Conservation (phyloP, 2,888 invertebrate genomes). For the Acanthacorydalis orientalis region DNA sequence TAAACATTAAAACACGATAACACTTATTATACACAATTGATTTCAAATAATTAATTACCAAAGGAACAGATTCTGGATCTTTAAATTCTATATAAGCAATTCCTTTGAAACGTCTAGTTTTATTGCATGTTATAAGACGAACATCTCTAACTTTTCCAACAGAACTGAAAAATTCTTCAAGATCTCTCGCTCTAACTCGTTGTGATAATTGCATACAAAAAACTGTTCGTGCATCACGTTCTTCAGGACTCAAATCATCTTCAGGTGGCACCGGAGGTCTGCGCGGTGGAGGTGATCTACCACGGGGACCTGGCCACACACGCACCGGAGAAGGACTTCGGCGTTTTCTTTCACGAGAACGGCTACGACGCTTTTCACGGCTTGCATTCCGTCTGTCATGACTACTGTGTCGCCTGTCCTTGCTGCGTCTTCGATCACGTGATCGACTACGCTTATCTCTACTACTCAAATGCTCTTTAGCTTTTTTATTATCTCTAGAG, state of each 20-base stretch:
- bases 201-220: slow-evolving; percentile 98
- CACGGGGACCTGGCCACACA: slow-evolving; percentile 16
- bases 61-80: slow-evolving; percentile 91
- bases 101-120: slow-evolving; percentile 95
- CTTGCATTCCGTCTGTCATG: slow-evolving; percentile 12
- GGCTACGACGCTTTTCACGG: slow-evolving; percentile 10
- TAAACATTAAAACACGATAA: neutral
- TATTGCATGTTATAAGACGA: slow-evolving; percentile 94
- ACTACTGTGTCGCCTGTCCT: slow-evolving; percentile 12
- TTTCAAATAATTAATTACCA: slow-evolving; percentile 32
- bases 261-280: slow-evolving; percentile 40
- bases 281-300: slow-evolving; percentile 27
- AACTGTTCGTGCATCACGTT: slow-evolving; percentile 94
- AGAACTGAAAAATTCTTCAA: slow-evolving; percentile 97
- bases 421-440: slow-evolving; percentile 12
- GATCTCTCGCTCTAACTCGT: slow-evolving; percentile 78
- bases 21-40: neutral
- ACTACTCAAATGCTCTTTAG: too few relatives aligned
- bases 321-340: slow-evolving; percentile 20
- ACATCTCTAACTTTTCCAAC: slow-evolving; percentile 98
- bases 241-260: slow-evolving; percentile 82
- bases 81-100: slow-evolving; percentile 99
- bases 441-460: slow-evolving; percentile 19
- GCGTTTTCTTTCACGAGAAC: slow-evolving; percentile 11
- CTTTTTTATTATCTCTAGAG: slow-evolving; percentile 13